These are phyloP conservation scores for Papilio demoleus DNA, from an alignment of 2,888 invertebrate genomes.

Conservation along the genomic window DNA sequence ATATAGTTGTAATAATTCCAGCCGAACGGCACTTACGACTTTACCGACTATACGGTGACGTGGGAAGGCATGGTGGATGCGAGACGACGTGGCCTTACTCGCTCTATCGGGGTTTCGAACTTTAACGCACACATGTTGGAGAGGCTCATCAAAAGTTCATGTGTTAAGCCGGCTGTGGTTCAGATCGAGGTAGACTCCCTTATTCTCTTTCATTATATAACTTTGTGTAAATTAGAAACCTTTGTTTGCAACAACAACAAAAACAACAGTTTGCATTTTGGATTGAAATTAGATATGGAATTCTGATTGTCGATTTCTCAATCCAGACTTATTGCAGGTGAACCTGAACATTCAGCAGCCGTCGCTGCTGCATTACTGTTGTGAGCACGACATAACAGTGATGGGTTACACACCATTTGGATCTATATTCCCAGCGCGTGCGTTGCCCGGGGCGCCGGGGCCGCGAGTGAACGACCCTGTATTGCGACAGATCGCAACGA, in stretches of 20 bases:
- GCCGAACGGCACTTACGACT: slow-evolving; percentile 18
- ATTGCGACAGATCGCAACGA: slow-evolving; percentile 81
- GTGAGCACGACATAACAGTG: slow-evolving; percentile 84
- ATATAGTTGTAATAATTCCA: slow-evolving; percentile 30
- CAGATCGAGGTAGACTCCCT: slow-evolving; percentile 72
- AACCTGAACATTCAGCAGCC: slow-evolving; percentile 89
- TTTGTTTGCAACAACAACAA: too few relatives aligned
- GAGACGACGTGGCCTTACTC: slow-evolving; percentile 73
- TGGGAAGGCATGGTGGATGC: slow-evolving; percentile 17
- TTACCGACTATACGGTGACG: slow-evolving; percentile 37
- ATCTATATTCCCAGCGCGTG: slow-evolving; percentile 68
- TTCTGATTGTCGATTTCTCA: too few relatives aligned
- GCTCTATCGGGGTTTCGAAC: slow-evolving; percentile 90
- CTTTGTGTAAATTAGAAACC: too few relatives aligned
- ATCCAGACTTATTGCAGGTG: slow-evolving; percentile 58
- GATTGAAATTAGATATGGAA: too few relatives aligned
- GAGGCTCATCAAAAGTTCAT: slow-evolving; percentile 75
- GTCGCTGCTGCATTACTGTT: slow-evolving; percentile 86
- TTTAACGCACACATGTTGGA: slow-evolving; percentile 88
- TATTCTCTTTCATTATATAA: background rate
- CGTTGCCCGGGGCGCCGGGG: slow-evolving; percentile 71
- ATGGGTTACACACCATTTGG: slow-evolving; percentile 91
- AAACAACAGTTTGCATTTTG: too few relatives aligned
- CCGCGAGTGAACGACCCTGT: slow-evolving; percentile 82
- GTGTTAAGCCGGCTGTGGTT: slow-evolving; percentile 82